phyloP scores from a whole-genome alignment of 2,113 vertebrate genomes.

The Hemichromis elongatus region DNA sequence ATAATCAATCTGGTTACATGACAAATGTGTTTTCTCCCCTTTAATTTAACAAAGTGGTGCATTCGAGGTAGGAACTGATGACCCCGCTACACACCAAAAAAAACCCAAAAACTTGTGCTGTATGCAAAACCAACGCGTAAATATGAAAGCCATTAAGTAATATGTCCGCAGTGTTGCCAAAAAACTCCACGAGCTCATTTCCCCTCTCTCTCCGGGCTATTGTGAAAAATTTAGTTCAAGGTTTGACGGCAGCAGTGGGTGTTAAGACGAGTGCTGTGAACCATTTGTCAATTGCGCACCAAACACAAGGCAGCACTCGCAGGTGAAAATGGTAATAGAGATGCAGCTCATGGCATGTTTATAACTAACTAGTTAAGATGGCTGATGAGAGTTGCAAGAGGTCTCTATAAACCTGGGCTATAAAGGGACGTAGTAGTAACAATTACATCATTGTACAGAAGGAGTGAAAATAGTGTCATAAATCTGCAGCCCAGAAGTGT shows the following conservation, averaged over 20 bases:
- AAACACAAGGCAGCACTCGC: neutral
- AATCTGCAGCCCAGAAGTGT: constrained; percentile 2
- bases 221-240: constrained; percentile 14
- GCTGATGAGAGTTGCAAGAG: neutral
- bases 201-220: neutral
- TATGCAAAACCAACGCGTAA: neutral
- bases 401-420: neutral
- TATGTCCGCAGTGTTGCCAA: neutral
- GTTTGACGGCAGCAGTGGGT: constrained; percentile 1
- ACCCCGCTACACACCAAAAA: neutral
- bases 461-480: constrained; percentile 7
- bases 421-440: constrained; percentile 9
- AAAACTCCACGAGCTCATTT: constrained; percentile 16
- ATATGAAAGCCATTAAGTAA: neutral
- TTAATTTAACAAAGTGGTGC: neutral
- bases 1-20: neutral
- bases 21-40: neutral
- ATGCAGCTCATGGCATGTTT: neutral
- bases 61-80: neutral
- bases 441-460: constrained; percentile 14
- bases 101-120: neutral
- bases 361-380: neutral
- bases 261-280: neutral
- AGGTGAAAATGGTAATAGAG: neutral
- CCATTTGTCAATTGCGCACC: constrained; percentile 26